These are phyloP conservation scores for Pomatostomus ruficeps DNA, from an alignment of 2,113 vertebrate species.

Conservation along the genomic window DNA sequence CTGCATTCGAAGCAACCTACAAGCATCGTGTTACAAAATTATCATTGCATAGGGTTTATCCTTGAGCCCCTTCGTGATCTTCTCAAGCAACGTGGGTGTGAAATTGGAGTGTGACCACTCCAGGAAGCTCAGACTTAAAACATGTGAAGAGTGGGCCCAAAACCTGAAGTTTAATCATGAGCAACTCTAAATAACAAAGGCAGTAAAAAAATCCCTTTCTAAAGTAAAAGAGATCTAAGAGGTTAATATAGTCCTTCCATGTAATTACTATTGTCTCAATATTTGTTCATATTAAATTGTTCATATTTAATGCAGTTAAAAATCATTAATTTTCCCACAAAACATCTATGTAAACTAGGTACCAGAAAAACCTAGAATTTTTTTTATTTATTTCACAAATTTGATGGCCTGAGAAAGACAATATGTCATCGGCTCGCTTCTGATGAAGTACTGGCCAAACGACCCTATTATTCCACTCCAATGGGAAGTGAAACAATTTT, in stretches of 20 bases:
- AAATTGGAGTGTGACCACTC: not conserved
- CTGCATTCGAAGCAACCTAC: not conserved
- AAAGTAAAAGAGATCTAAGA: not conserved
- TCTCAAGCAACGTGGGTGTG: not conserved
- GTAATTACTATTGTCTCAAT: not conserved
- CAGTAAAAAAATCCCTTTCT: not conserved
- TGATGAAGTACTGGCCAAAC: not conserved
- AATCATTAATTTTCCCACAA: not conserved
- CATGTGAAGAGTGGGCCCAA: not conserved
- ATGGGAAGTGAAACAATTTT: not conserved
- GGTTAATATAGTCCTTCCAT: not conserved
- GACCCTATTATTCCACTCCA: not conserved
- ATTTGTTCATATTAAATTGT: not conserved
- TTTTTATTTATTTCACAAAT: not conserved
- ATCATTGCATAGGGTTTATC: not conserved
- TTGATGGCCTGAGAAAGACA: not conserved
- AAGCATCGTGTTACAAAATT: not conserved
- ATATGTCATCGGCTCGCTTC: not conserved
- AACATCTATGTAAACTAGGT: not conserved
- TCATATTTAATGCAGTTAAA: not conserved
- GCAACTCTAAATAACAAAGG: not conserved
- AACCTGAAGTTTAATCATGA: not conserved
- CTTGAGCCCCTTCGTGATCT: not conserved
- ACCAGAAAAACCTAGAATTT: not conserved
- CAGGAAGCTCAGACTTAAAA: not conserved